These are phyloP conservation scores for Drosophila neocordata DNA, from an alignment of 1,140 invertebrate genomes.

Conservation along the genomic window DNA sequence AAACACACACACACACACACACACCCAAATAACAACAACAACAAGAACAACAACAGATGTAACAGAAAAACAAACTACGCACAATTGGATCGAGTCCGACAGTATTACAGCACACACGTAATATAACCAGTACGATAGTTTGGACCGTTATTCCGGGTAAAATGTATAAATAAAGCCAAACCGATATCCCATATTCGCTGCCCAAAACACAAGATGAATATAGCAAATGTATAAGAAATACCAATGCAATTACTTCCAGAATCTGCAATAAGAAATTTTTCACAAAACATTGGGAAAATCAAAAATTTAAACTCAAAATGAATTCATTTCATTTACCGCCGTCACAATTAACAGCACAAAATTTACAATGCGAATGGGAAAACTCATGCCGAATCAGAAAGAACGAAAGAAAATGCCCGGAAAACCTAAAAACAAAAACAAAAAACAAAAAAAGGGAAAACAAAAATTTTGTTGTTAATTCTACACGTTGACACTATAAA, in stretches of 20 bases:
- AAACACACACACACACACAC: constrained; percentile 6
- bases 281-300: background rate
- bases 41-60: background rate
- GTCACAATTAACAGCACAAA: constrained; percentile 28
- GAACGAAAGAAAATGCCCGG: background rate
- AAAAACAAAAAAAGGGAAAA: constrained; percentile 9
- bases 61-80: constrained; percentile 22
- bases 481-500: constrained; percentile 52
- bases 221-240: constrained; percentile 23
- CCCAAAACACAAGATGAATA: constrained; percentile 46
- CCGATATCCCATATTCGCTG: constrained; percentile 48
- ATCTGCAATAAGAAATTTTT: constrained; percentile 16
- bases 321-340: constrained; percentile 42
- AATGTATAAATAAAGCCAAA: constrained; percentile 35
- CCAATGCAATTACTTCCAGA: constrained; percentile 38
- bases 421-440: background rate
- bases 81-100: constrained; percentile 69
- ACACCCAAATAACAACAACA: background rate
- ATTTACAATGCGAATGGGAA: constrained; percentile 37
- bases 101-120: constrained; percentile 41
- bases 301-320: background rate
- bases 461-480: constrained; percentile 31
- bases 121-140: constrained; percentile 17
- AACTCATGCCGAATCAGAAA: constrained; percentile 42
- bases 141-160: constrained; percentile 43